Base-by-base conservation (phyloP, 2,113 vertebrate genomes). In the Lophius piscatorius region DNA sequence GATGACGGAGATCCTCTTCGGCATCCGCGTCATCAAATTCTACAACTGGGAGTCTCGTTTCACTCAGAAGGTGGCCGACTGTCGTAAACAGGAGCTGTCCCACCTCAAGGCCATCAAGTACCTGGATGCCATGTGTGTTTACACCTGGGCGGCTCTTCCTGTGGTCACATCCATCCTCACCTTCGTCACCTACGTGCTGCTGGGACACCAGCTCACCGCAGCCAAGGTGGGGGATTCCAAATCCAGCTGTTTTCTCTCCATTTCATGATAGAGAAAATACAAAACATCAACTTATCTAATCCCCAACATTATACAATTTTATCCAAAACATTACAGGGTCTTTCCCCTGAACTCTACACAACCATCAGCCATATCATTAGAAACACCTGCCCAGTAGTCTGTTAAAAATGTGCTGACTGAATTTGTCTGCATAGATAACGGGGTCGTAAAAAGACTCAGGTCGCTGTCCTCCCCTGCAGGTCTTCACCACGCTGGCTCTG, bases 11-110 rank as follows among this genome's bases (percentile, higher is more conserved):
- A 88, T 98, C 62, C 91, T 99, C 1, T 86, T 84, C 48, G 97
- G 97, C 58, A 93, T 98, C 26, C 94, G 95, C 2, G 95, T 97
- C 82, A 94, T 98, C 71, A 98, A 98, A 84, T 97, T 97, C 83
- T 96, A 95, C 4, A 76, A 89, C 44, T 99, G 97, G 97, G 97
- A 98, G 88, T 73, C 85, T 63, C 91, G 94, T 26, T 94, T 99
- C 41, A 74, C 81, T 2, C 42, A 78, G 44, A 94, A 85, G 63
- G 92, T 98, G 21, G 61, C 85, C 4, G 82, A 81, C 21, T 92
- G 71, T 48, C 90, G 97, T 3, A 67, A 82, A 51, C 72, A 66
- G 26, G 97, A 99, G 86, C 87, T 99, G 66, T 82, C 87, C 34
- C 92, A 88, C 64, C 91, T 95, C 10, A 89, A 78, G 46, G 61